phyloP scores from a whole-genome alignment of 23 tunicate genomes.

The Pegea sp. region DNA sequence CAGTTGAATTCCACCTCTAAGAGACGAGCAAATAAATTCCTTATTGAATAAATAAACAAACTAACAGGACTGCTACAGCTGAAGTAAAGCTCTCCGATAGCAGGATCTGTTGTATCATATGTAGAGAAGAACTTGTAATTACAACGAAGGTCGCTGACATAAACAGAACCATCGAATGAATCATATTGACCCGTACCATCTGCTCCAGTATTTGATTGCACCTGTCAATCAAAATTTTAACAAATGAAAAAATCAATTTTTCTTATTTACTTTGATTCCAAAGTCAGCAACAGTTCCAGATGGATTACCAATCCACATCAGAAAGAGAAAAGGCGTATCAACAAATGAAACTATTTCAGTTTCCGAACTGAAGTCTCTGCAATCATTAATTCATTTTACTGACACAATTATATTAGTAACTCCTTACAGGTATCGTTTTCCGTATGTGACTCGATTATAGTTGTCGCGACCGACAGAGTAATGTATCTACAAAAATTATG shows the following conservation, averaged over 20 bases:
- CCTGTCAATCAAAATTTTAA: conserved; percentile 7
- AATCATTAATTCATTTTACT: neutral
- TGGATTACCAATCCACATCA: conserved; percentile 48
- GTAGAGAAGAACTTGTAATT: conserved; percentile 25
- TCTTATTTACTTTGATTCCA: conserved; percentile 20
- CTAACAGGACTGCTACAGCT: conserved; percentile 6
- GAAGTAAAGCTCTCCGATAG: conserved; percentile 58
- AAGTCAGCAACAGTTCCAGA: conserved; percentile 15
- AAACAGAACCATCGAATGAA: conserved; percentile 5
- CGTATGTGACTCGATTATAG: conserved; percentile 16
- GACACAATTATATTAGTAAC: no score
- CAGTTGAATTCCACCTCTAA: conserved; percentile 15
- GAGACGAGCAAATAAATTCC: neutral
- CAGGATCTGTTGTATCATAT: conserved; percentile 31
- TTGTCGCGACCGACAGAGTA: conserved; percentile 19
- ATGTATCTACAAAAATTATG: conserved; percentile 8
- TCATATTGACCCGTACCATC: conserved; percentile 20
- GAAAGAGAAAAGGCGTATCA: conserved; percentile 28
- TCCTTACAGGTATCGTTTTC: conserved; percentile 20
- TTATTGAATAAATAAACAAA: neutral
- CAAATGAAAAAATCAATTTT: neutral
- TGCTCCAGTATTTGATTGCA: conserved; percentile 51
- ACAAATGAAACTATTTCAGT: conserved; percentile 19
- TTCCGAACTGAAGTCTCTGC: conserved; percentile 31
- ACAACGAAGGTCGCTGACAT: conserved; percentile 13